Base-by-base conservation (phyloP, 2,888 invertebrate species). In the Agrochola litura region DNA sequence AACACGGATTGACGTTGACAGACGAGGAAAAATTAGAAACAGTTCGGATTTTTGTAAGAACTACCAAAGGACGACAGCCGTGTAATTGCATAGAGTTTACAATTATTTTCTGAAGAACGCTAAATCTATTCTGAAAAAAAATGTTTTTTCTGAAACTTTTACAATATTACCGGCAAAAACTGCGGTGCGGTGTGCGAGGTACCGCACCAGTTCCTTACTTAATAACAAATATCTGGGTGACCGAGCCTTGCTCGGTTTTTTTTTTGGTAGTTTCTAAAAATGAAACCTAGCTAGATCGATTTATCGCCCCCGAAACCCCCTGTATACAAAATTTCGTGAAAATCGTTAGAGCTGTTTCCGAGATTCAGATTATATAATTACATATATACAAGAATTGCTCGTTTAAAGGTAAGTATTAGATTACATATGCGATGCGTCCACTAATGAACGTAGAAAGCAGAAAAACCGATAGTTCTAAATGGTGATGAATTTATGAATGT, bases 391-490 rank as follows among this genome's bases (percentile, higher is more conserved):
- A 30, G 30, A 30, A 30, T 30, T 30, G 30, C 30, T 30, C 30
- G 30, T 30, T 30, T 30, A 30, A 30, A 30, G 30, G 30, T 30
- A 30, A 30, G 30, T 30, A 30, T 30, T 30, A 30, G 30, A 66
- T 67, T 79, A 63, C n/a, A 70, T 67, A 67, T 74, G 37, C 37
- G 52, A 25, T 43, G 61, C 37, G 37, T 19, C 65, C 25, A 63
- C n/a, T 60, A 60, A 60, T 60, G 69, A 37, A 67, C n/a, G 41
- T 71, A 84, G 74, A 82, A 82, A 82, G 73, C 80, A 84, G 66
- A 70, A 84, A 63, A 58, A 22, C 58, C 22, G 66, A 65, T 58
- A n/a, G 30, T 73, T 84, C 19, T n/a, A 70, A 66, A 63, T 58
- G 41, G 56, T 70, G 58, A 60, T 61, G 37, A 58, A 61, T 68